Percentiles rank a stretch among this genome's conserved stretches.
Evolutionary conservation across 1,140 invertebrate species (phyloP).

Genomic region (Idris sp.): DNA sequence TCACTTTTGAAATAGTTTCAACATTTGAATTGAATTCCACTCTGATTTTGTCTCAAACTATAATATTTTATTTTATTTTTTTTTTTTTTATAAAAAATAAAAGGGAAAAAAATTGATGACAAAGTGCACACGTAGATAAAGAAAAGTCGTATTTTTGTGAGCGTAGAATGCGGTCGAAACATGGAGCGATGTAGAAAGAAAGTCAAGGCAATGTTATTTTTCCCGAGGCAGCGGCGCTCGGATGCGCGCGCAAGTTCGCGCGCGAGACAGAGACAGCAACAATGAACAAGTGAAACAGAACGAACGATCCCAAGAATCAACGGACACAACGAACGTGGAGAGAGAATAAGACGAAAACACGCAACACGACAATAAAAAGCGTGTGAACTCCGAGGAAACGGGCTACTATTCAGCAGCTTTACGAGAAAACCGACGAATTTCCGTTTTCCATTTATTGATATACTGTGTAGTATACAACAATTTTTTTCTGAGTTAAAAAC

Average conservation of each 20-base stretch:
- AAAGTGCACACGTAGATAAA: conserved; percentile 47
- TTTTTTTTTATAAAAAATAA: conserved; percentile 32
- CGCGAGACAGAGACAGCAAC: conserved; percentile 34
- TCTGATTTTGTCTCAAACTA: too few relatives aligned
- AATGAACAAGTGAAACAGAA: conserved; percentile 21
- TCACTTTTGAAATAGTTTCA: too few relatives aligned
- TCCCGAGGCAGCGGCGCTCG: conserved; percentile 58
- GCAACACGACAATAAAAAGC: conserved; percentile 21
- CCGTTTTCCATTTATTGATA: too few relatives aligned
- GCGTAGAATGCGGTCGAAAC: conserved; percentile 59
- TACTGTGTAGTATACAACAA: too few relatives aligned
- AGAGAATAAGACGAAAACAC: conserved; percentile 8
- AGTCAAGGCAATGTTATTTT: conserved; percentile 75
- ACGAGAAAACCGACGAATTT: conserved; percentile 5
- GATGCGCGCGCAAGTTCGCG: conserved; percentile 55
- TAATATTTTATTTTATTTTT: too few relatives aligned
- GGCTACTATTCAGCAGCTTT: too few relatives aligned
- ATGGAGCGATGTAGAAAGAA: conserved; percentile 65
- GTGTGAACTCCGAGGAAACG: neutral
- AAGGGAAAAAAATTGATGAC: conserved; percentile 43
- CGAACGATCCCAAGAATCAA: conserved; percentile 42
- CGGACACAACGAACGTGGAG: conserved; percentile 20
- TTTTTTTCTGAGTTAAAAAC: too few relatives aligned
- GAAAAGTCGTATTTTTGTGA: conserved; percentile 62
- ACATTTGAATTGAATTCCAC: too few relatives aligned